Evolutionary conservation across 2,888 invertebrate genomes (phyloP).

Genomic region (Drosophila formosana): DNA sequence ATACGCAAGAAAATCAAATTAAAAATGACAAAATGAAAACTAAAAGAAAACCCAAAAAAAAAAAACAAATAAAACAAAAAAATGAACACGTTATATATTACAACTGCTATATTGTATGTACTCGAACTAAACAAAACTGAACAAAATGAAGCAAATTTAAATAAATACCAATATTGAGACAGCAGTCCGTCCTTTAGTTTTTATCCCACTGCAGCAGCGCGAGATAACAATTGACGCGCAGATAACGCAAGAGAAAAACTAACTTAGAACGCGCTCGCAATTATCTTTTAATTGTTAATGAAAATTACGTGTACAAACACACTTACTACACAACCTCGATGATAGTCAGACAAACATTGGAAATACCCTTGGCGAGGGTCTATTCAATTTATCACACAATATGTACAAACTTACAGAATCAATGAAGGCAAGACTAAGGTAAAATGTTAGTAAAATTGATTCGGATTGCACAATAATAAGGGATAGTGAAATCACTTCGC

Average conservation of each 20-base stretch:
- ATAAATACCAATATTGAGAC: conserved; percentile 76
- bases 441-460: not conserved
- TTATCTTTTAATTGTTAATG: conserved; percentile 66
- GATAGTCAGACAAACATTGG: conserved; percentile 33
- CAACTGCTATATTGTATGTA: conserved; percentile 73
- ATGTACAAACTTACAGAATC: not conserved
- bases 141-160: conserved; percentile 67
- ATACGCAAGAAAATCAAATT: conserved; percentile 75
- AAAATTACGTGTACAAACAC: conserved; percentile 73
- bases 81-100: conserved; percentile 75
- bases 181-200: conserved; percentile 35
- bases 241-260: conserved; percentile 6
- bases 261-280: conserved; percentile 27
- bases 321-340: conserved; percentile 11
- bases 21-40: conserved; percentile 31
- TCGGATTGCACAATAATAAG: not conserved
- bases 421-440: not conserved
- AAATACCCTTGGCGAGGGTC: not conserved
- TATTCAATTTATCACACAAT: not conserved
- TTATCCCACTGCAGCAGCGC: conserved; percentile 17
- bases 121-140: conserved; percentile 62
- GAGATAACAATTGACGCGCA: conserved; percentile 39
- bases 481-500: conserved; percentile 8
- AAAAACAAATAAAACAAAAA: conserved; percentile 40
- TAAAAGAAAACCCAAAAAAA: not conserved